Base-by-base conservation (phyloP, 2,113 vertebrate genomes). In the Eulemur rufifrons region DNA sequence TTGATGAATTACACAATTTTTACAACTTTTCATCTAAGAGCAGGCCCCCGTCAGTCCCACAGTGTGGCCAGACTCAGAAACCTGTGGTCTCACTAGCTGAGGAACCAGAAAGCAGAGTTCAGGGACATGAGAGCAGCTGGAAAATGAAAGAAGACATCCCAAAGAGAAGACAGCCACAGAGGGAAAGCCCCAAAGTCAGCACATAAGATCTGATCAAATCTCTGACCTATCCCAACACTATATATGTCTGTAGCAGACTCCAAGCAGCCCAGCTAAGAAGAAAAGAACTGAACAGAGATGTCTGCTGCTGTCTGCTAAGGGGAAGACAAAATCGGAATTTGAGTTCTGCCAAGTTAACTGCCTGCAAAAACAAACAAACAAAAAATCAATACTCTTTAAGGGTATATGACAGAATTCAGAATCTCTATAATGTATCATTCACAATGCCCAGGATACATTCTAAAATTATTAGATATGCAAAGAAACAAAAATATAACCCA, bases 381-480 rank as follows among this genome's bases (percentile, higher is more conserved):
- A 52, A 81, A 94, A 84, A 59, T 64, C 68, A 23, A 69, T 81
- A 61, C 61, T 86, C 61, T 92, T 93, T 59, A 93, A 74, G 74
- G 32, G 47, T 34, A 42, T 64, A 27, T 34, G 83, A 86, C 27
- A 34, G 37, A 86, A 91, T 91, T 61, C 34, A 90, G 56, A 92
- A 93, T 69, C 82, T 74, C 64, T 34, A 34, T 52, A 68, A 94
- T 21, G 42, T 47, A 87, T 39, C 84, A 84, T 18, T 88, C 54
- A 82, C 34, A 92, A 88, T 91, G 42, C 66, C 14, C 5, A 77
- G 42, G 15, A 23, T 64, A 50, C 32, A 82, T 82, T 94, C 37
- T 66, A 82, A 95, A 94, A 87, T 85, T 45, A 82, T 34, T 78
- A 85, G 47, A 66, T 73, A 71, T 25, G 37, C n/a, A 91, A 84